Evolutionary conservation across 1,140 invertebrate species (phyloP).

Genomic region (Sarcophaga bullata): DNA sequence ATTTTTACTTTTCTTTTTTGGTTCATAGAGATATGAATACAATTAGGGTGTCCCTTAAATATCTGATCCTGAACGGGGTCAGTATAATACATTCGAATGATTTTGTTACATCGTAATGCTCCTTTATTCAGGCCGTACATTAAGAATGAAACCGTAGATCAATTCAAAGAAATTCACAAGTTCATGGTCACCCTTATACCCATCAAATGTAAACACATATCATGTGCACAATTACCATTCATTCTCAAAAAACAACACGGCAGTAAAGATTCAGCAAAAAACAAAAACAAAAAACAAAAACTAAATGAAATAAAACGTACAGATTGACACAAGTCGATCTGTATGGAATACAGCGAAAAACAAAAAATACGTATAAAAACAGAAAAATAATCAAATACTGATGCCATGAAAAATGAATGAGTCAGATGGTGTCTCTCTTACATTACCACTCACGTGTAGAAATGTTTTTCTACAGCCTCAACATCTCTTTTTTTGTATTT

Average conservation of each 20-base stretch:
- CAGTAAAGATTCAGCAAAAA: too few relatives aligned
- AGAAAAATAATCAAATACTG: constrained; percentile 38
- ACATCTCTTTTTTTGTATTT: too few relatives aligned
- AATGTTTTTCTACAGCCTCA: not conserved
- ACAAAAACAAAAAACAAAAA: not conserved
- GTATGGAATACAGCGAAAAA: constrained; percentile 22
- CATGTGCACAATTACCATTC: constrained; percentile 18
- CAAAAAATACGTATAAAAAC: not conserved
- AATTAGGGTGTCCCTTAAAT: not conserved
- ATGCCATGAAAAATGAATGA: constrained; percentile 22
- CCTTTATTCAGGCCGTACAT: too few relatives aligned
- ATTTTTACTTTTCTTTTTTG: not conserved
- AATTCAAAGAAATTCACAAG: too few relatives aligned
- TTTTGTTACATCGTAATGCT: too few relatives aligned
- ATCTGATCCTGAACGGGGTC: not conserved
- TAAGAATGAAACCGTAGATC: too few relatives aligned
- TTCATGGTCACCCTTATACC: too few relatives aligned
- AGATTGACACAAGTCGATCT: constrained; percentile 38
- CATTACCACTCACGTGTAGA: not conserved
- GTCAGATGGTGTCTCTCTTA: not conserved
- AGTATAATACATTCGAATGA: not conserved
- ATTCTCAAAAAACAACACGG: not conserved
- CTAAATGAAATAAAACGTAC: constrained; percentile 15
- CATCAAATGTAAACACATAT: not conserved
- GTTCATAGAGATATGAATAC: not conserved